Percentiles rank a stretch among this genome's conserved stretches.
Evolutionary conservation across 64 coral and sea anemone species (phyloP).

Genomic region (Montipora foliosa): DNA sequence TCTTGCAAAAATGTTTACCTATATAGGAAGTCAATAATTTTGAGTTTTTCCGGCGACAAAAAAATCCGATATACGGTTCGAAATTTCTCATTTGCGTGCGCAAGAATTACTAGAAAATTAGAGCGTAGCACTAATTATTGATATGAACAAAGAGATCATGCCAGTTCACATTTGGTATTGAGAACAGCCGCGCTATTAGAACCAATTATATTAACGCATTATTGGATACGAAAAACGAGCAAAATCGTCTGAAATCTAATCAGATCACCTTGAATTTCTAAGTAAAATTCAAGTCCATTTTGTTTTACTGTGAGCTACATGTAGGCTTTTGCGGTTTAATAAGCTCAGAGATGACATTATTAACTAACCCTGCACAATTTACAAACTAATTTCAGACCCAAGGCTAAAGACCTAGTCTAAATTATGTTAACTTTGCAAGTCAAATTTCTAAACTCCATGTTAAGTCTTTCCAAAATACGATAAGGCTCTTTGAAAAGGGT

Average conservation of each 20-base stretch:
- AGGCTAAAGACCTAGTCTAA: not conserved
- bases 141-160: no score
- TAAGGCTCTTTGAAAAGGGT: no score
- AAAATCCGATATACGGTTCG: not conserved
- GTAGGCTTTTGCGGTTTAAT: no score
- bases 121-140: no score
- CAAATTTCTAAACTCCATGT: not conserved
- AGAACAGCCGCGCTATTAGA: slow-evolving; percentile 16
- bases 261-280: not conserved
- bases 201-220: slow-evolving; percentile 1
- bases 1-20: not conserved
- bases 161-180: not conserved
- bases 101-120: no score
- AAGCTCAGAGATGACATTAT: no score
- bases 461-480: no score
- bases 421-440: not conserved
- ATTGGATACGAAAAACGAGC: not conserved
- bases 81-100: not conserved
- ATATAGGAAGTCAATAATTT: not conserved
- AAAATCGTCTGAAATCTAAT: not conserved
- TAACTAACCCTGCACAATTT: no score
- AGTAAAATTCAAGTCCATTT: not conserved
- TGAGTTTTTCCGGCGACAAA: not conserved
- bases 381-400: not conserved
- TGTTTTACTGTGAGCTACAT: no score